Conservation (phyloP, 2,113 vertebrate species). For the Entelurus aequoreus region DNA sequence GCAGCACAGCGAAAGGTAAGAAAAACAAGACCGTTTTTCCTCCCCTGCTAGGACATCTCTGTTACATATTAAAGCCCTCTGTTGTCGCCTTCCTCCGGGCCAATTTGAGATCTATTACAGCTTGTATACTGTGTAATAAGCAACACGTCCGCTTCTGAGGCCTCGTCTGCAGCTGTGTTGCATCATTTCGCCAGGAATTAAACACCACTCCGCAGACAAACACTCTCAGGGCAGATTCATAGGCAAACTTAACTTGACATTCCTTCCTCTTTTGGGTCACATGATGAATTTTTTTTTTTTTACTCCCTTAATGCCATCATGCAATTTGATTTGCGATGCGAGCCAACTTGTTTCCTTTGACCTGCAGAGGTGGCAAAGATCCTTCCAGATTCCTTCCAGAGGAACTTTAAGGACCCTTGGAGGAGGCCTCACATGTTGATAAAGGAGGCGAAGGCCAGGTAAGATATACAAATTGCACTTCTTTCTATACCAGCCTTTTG, state of each 20-base stretch:
- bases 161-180: slow-evolving; percentile 21
- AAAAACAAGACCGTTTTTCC: neutral
- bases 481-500: too few species aligned
- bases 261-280: slow-evolving; percentile 6
- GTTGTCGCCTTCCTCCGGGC: neutral
- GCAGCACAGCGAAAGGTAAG: slow-evolving; percentile 73
- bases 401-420: slow-evolving; percentile 80
- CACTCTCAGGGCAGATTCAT: neutral
- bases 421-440: slow-evolving; percentile 71
- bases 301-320: too few species aligned
- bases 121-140: slow-evolving; percentile 5
- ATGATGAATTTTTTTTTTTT: too few species aligned
- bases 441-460: slow-evolving; percentile 73
- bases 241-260: neutral
- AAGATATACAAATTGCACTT: slow-evolving; percentile 23
- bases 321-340: neutral
- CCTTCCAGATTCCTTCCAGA: slow-evolving; percentile 76
- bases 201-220: slow-evolving; percentile 14
- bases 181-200: slow-evolving; percentile 8
- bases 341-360: slow-evolving; percentile 7
- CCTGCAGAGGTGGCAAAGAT: slow-evolving; percentile 80
- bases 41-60: slow-evolving; percentile 1
- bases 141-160: slow-evolving; percentile 31
- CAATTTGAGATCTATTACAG: neutral
- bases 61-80: slow-evolving; percentile 9